A percentile compares a stretch with the other conserved stretches of the same genome.
These are phyloP conservation scores for Rutpela maculata DNA, from an alignment of 2,888 invertebrate species.

Conservation along the genomic window DNA sequence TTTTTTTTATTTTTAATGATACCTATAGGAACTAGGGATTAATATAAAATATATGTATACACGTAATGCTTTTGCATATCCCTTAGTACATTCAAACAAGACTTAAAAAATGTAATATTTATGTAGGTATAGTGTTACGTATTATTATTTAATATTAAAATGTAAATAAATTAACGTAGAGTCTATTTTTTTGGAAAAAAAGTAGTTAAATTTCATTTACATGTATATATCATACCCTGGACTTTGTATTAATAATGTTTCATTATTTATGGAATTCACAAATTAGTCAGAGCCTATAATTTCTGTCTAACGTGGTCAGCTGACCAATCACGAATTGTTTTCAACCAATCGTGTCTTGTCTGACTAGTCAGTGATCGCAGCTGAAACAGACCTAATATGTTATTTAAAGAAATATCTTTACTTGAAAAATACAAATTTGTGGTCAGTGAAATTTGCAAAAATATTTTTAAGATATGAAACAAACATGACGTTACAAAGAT, in stretches of 20 bases:
- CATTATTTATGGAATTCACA: background rate
- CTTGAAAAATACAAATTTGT: background rate
- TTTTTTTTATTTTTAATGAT: slow-evolving; percentile 3
- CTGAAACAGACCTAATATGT: no score
- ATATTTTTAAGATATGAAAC: background rate
- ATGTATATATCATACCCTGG: slow-evolving; percentile 6
- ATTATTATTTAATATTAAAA: slow-evolving; percentile 16
- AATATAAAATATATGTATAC: slow-evolving; percentile 8
- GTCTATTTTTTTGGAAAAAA: slow-evolving; percentile 18
- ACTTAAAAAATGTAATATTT: slow-evolving; percentile 36
- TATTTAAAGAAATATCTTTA: background rate
- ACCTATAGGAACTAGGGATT: slow-evolving; percentile 5
- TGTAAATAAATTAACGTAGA: background rate
- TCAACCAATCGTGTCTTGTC: no score
- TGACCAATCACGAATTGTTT: no score
- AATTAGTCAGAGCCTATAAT: no score
- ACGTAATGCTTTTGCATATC: slow-evolving; percentile 19
- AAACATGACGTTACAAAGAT: background rate
- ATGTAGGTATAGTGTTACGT: slow-evolving; percentile 14
- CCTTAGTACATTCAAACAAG: slow-evolving; percentile 23
- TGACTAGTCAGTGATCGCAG: no score
- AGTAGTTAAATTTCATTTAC: slow-evolving; percentile 7
- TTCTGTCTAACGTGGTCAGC: no score
- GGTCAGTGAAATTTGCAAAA: background rate
- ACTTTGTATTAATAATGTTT: background rate